A percentile compares a stretch with the other conserved stretches of the same genome.
Evolutionary conservation across 2,888 invertebrate genomes (phyloP).

Genomic region (Sarcophaga rosellei): DNA sequence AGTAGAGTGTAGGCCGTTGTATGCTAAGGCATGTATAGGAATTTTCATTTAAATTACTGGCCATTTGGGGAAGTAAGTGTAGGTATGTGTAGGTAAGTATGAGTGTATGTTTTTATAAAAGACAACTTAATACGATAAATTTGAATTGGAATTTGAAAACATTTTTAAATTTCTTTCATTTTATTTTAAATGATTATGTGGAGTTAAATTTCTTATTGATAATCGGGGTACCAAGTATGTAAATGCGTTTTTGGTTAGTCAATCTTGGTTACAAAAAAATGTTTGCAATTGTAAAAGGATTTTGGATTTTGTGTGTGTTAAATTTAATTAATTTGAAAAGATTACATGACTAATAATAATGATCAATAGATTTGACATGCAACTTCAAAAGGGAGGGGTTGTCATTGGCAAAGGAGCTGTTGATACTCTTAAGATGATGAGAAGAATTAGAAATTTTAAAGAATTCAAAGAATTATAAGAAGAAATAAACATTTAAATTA

Average conservation of each 20-base stretch:
- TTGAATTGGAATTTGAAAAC: conserved; percentile 17
- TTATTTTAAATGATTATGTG: not conserved
- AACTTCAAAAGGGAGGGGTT: conserved; percentile 56
- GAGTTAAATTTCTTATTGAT: not conserved
- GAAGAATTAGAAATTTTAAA: not conserved
- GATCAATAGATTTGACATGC: conserved; percentile 59
- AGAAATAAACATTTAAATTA: no score
- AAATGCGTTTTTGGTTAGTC: not conserved
- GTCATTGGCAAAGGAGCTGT: not conserved
- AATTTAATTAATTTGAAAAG: conserved; percentile 64
- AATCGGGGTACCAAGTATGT: not conserved
- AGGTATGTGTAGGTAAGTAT: not conserved
- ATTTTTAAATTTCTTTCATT: not conserved
- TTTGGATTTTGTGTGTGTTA: not conserved
- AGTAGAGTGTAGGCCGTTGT: conserved; percentile 4
- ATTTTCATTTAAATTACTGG: not conserved
- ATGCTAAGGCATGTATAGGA: not conserved
- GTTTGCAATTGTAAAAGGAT: conserved; percentile 5
- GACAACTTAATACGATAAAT: conserved; percentile 40
- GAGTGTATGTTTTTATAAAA: not conserved
- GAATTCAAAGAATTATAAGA: not conserved
- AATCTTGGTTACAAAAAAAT: not conserved
- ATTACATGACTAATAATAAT: conserved; percentile 64
- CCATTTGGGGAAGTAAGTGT: not conserved
- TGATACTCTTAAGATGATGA: not conserved